phyloP scores from a whole-genome alignment of 2,888 invertebrate genomes.

The Torymus texanus region DNA sequence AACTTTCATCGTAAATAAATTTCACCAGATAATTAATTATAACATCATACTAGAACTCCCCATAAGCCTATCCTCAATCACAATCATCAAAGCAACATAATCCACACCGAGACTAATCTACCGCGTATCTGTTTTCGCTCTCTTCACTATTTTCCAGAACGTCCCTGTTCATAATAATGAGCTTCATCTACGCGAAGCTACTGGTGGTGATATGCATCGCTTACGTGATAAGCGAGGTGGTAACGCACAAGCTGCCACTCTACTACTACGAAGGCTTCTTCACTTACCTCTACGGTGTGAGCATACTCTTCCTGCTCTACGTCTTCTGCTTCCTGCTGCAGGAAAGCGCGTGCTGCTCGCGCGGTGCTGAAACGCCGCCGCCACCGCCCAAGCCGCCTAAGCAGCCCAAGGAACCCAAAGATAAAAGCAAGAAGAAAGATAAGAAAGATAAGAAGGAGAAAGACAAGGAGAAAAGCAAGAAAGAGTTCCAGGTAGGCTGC shows the following conservation, averaged over 20 bases:
- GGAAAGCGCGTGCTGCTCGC: constrained; percentile 91
- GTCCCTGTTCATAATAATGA: constrained; percentile 95
- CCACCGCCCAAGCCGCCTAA: constrained; percentile 81
- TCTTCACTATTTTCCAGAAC: constrained; percentile 81
- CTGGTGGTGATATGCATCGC: constrained; percentile 95
- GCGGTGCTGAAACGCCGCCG: constrained; percentile 78
- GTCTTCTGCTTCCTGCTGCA: constrained; percentile 96
- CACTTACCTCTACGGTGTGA: constrained; percentile 94
- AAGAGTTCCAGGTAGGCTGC: constrained; percentile 77
- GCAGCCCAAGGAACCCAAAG: constrained; percentile 82
- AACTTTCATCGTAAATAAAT: too few relatives aligned
- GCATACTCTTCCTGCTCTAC: constrained; percentile 93
- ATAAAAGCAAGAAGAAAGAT: constrained; percentile 80
- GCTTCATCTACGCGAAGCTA: constrained; percentile 96
- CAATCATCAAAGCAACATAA: neutral
- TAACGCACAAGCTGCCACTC: constrained; percentile 92
- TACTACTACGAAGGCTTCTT: constrained; percentile 97
- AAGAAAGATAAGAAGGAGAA: constrained; percentile 78
- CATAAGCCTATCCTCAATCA: neutral
- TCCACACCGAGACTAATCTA: neutral
- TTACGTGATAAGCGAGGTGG: constrained; percentile 95
- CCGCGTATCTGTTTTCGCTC: too few relatives aligned
- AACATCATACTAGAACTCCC: too few relatives aligned
- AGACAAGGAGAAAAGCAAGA: constrained; percentile 78
- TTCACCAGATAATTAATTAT: too few relatives aligned